Conservation (phyloP, 1,140 invertebrate species). For the Trissolcus basalis region DNA sequence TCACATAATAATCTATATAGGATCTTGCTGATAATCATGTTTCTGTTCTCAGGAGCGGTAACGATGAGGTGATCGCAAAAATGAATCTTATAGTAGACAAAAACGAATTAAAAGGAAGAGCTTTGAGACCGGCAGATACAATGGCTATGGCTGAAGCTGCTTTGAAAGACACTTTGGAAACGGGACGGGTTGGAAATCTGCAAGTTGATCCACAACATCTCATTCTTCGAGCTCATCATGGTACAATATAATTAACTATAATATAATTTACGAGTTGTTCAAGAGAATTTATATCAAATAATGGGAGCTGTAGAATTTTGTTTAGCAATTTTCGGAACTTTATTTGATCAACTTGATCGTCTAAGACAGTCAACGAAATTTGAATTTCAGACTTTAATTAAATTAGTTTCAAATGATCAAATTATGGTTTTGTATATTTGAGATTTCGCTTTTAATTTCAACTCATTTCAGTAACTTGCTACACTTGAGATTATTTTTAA, state of each 20-base stretch:
- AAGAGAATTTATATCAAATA: no score
- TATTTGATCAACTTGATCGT: no score
- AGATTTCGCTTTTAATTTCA: no score
- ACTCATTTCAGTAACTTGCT: no score
- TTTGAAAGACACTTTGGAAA: conserved; percentile 82
- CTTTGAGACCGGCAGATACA: conserved; percentile 73
- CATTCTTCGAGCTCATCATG: conserved; percentile 79
- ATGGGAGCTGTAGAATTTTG: no score
- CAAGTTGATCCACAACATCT: conserved; percentile 86
- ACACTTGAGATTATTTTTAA: no score
- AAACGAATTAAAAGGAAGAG: conserved; percentile 78
- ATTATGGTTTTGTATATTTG: no score
- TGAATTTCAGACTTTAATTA: no score
- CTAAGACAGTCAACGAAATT: no score
- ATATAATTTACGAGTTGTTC: neutral
- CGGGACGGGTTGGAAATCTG: conserved; percentile 85
- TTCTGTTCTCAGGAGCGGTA: conserved; percentile 70
- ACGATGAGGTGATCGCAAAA: conserved; percentile 79
- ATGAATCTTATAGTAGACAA: conserved; percentile 83
- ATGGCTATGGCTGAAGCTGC: conserved; percentile 75
- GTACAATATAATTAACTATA: conserved; percentile 59
- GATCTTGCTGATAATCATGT: neutral
- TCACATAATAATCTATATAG: no score
- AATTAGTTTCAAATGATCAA: no score
- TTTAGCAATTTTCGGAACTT: no score